These are phyloP conservation scores for Siderastrea radians DNA, from an alignment of 92 coral and sea anemone genomes.

Conservation along the genomic window DNA sequence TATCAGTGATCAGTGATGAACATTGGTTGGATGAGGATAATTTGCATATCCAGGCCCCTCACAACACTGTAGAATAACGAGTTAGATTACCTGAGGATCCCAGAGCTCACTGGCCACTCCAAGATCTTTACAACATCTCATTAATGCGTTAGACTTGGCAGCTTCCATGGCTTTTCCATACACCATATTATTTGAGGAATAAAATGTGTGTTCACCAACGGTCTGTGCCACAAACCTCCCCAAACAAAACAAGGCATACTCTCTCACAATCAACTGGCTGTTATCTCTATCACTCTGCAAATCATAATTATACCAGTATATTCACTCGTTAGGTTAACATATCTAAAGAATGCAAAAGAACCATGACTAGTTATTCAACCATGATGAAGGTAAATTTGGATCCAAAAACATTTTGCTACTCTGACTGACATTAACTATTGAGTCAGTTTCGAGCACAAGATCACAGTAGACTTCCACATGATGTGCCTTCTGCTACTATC, in stretches of 20 bases:
- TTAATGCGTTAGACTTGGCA: conserved; percentile 97
- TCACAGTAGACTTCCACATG: too few species aligned
- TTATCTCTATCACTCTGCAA: conserved; percentile 93
- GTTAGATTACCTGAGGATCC: conserved; percentile 91
- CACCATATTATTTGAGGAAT: conserved; percentile 91
- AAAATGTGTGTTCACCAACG: conserved; percentile 97
- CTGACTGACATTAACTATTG: too few species aligned
- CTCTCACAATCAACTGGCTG: conserved; percentile 97
- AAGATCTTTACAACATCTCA: conserved; percentile 99
- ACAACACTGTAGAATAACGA: too few species aligned
- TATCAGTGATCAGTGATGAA: too few species aligned
- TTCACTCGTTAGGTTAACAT: not conserved
- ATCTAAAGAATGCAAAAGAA: too few species aligned
- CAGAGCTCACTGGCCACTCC: conserved; percentile 99
- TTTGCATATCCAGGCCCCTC: too few species aligned
- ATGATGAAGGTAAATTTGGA: too few species aligned
- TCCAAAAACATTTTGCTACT: too few species aligned
- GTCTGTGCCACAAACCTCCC: conserved; percentile 98
- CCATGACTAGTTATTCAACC: too few species aligned
- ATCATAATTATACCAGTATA: not conserved
- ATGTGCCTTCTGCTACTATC: too few species aligned
- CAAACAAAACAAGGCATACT: conserved; percentile 95
- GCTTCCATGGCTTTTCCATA: conserved; percentile 99
- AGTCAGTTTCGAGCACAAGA: too few species aligned
- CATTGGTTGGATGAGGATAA: too few species aligned